These are phyloP conservation scores for Oasisia sp. DNA, from an alignment of 2,888 invertebrate species.

Conservation along the genomic window DNA sequence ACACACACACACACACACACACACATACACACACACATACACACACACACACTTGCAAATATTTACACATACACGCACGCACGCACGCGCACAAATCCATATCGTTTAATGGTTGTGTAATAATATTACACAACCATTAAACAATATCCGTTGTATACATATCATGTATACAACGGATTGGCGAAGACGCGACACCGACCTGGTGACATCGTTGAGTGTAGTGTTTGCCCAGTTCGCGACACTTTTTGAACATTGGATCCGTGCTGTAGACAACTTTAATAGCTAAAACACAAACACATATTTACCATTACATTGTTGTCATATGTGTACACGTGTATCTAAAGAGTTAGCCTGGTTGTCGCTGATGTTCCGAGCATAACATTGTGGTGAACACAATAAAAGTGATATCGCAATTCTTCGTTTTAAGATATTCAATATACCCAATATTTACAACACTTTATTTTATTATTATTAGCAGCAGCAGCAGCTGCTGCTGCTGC, in stretches of 20 bases:
- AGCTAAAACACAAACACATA: slow-evolving; percentile 37
- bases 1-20: neutral
- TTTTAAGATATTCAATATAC: no score
- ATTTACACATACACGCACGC: neutral
- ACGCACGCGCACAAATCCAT: neutral
- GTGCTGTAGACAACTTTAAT: slow-evolving; percentile 45
- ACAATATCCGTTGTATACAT: no score
- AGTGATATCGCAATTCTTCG: no score
- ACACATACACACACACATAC: neutral
- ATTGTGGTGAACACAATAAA: no score
- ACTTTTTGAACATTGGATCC: slow-evolving; percentile 42
- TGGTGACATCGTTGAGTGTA: slow-evolving; percentile 36
- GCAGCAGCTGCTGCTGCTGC: no score
- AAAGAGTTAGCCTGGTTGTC: no score
- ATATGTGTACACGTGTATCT: no score
- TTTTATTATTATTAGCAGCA: no score
- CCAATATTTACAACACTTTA: no score
- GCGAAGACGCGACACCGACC: slow-evolving; percentile 33
- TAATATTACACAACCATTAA: no score
- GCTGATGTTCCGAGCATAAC: no score
- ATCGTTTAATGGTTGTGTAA: neutral
- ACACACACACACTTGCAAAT: neutral
- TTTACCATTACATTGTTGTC: no score
- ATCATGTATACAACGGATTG: neutral
- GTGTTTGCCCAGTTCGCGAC: slow-evolving; percentile 34